phyloP scores from a whole-genome alignment of 2,888 invertebrate genomes.

The Ptilodon capucinus region DNA sequence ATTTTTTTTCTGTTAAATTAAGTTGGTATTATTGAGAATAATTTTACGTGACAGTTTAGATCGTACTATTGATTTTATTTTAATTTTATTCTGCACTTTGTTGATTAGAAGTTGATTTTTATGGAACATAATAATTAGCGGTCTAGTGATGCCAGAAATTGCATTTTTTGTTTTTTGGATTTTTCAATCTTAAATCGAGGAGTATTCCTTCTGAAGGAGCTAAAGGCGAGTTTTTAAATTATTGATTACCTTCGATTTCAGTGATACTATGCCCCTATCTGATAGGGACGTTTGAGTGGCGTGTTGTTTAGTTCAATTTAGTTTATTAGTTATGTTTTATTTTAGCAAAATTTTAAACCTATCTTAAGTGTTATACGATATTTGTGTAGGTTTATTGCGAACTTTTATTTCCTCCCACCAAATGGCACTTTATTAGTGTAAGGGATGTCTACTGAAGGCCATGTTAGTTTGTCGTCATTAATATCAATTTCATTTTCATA shows the following conservation, averaged over 20 bases:
- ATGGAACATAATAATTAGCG: conserved; percentile 66
- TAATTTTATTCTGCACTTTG: conserved; percentile 81
- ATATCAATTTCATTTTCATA: conserved; percentile 59
- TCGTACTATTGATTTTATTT: conserved; percentile 80
- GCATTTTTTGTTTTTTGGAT: conserved; percentile 73
- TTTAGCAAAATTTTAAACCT: conserved; percentile 82
- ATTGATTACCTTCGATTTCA: conserved; percentile 73
- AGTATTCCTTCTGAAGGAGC: conserved; percentile 64
- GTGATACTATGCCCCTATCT: conserved; percentile 75
- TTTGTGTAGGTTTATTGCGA: conserved; percentile 76
- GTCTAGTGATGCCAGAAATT: conserved; percentile 74
- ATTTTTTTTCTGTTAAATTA: conserved; percentile 75
- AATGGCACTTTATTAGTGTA: conserved; percentile 66
- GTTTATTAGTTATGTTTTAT: conserved; percentile 83
- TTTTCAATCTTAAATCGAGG: conserved; percentile 53
- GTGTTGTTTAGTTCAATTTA: conserved; percentile 83
- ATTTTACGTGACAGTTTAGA: conserved; percentile 80
- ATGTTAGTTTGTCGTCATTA: conserved; percentile 65
- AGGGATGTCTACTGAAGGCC: conserved; percentile 56
- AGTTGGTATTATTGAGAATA: conserved; percentile 81
- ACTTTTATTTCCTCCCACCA: conserved; percentile 79
- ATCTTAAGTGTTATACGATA: conserved; percentile 81
- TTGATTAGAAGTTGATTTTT: conserved; percentile 78
- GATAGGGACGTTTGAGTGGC: conserved; percentile 70
- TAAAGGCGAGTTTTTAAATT: conserved; percentile 61